Base-by-base conservation (phyloP, 2,113 vertebrate genomes). In the Lynx canadensis region DNA sequence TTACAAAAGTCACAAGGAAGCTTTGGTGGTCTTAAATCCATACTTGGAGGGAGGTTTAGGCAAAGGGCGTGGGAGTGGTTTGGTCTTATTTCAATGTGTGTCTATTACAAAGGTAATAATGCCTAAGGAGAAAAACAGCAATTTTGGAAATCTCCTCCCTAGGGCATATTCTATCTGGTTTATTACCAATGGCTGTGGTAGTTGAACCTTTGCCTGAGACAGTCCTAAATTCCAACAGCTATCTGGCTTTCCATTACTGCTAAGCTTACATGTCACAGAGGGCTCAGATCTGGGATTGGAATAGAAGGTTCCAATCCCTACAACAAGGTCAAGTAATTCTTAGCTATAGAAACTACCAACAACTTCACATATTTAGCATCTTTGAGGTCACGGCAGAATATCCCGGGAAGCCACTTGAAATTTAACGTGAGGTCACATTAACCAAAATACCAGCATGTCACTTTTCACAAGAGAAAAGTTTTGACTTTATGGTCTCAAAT, bases 251-350 rank as follows among this genome's bases (percentile, higher is more conserved):
- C 25, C 18, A 16, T 19, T 11, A 41, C 57, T n/a, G 27, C 29
- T 16, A 27, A 27, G 50, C 15, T 50, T 3, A 6, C 0, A 0
- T 0, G 38, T 78, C 29, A 50, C 10, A 25, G 7, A 41, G 65
- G 73, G 9, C 52, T 60, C 11, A 6, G 14, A 57, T 25, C 31
- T 41, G 19, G 55, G 55, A 14, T 1, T 83, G 36, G n/a, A 88
- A 68, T 60, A 87, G 27, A 48, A 84, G 82, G 12, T 41, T 66
- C 45, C 65, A 60, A 4, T n/a, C 33, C 23, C 55, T n/a, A 41
- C 23, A 57, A 29, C 10, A 68, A 78, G 50, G 86, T 27, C 13
- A 45, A 57, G 60, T 4, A 38, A 31, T 23, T 69, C 45, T 38
- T 14, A 45, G 66, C 45, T 27, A 66, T 5, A 60, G 85, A 90